Base-by-base conservation (phyloP, 2,797 vertebrate species). In the Petrocephalus schoutedeni region DNA sequence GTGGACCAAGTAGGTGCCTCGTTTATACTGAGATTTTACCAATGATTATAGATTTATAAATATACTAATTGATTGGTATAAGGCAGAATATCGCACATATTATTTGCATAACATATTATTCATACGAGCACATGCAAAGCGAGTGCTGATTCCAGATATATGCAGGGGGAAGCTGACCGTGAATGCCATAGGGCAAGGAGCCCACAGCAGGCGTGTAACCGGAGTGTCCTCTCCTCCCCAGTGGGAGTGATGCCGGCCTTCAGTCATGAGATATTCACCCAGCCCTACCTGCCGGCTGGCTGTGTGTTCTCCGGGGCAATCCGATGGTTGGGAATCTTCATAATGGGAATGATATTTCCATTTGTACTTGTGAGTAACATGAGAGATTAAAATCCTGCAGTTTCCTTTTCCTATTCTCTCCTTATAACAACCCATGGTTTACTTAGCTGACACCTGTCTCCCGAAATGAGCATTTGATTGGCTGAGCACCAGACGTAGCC, bases 201-300 rank as follows among this genome's bases (percentile, higher is more conserved):
- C 49, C 21, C 19, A 36, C 85, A 59, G 49, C 36, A 6, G 54
- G 9, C 86, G 59, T n/a, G 7, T 88, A 19, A 67, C 83, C 5
- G 10, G 28, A 21, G 5, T 56, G 14, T 84, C 21, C 0, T 14
- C 1, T 86, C 89, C 91, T 23, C 54, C 23, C 88, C 90, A 98
- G 97, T 91, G 53, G 95, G 92, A 87, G 92, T 92, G 1, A 3
- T 86, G 7, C 41, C 89, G 0, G 54, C 95, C 0, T 92, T 97
- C 32, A 88, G 82, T 89, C 94, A 91, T 0, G 97, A 98, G 93
- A 89, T 97, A 89, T 97, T 97, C 90, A 91, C 95, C 89, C 97
- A 97, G 92, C 96, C 96, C 0, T 93, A 95, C 84, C 95, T 95
- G 21, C 90, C 94, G 21, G 93, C 96, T 41, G 95, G 96, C 0